A percentile compares a stretch with the other conserved stretches of the same genome.
These are phyloP conservation scores for Drosophila yakuba DNA, from an alignment of 1,140 invertebrate species.

Conservation along the genomic window DNA sequence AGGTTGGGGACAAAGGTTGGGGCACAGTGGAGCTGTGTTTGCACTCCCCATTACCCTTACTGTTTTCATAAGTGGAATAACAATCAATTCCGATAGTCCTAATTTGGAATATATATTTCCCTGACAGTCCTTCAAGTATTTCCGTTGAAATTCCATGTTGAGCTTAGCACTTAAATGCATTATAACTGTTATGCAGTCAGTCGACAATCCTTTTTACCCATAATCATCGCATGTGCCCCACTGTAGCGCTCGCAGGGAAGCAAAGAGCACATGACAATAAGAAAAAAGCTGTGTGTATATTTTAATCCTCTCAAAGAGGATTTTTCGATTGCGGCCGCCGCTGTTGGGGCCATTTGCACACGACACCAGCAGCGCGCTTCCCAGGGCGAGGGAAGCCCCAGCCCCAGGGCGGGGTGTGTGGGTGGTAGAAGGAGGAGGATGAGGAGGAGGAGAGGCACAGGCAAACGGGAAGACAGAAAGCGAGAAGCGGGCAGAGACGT, in stretches of 20 bases:
- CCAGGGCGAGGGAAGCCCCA: neutral
- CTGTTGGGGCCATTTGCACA: constrained; percentile 71
- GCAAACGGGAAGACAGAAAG: constrained; percentile 33
- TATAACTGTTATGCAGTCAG: neutral
- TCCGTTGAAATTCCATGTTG: no score
- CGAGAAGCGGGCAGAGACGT: constrained; percentile 42
- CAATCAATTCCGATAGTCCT: no score
- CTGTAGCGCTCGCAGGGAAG: constrained; percentile 61
- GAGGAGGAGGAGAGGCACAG: no score
- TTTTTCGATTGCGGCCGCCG: constrained; percentile 69
- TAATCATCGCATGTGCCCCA: constrained; percentile 29
- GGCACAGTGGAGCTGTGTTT: constrained; percentile 37
- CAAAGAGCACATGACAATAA: constrained; percentile 60
- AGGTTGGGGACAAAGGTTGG: constrained; percentile 10
- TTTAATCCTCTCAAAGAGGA: constrained; percentile 84
- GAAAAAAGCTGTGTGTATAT: constrained; percentile 69
- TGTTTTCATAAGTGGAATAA: no score
- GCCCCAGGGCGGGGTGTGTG: constrained; percentile 11
- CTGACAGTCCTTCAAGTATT: no score
- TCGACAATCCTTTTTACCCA: constrained; percentile 19
- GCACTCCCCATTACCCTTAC: no score
- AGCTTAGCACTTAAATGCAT: no score
- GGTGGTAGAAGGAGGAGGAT: neutral
- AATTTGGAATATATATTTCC: no score
- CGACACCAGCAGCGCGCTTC: constrained; percentile 64